Base-by-base conservation (phyloP, 2,888 invertebrate species). In the Hanleya hanleyi region DNA sequence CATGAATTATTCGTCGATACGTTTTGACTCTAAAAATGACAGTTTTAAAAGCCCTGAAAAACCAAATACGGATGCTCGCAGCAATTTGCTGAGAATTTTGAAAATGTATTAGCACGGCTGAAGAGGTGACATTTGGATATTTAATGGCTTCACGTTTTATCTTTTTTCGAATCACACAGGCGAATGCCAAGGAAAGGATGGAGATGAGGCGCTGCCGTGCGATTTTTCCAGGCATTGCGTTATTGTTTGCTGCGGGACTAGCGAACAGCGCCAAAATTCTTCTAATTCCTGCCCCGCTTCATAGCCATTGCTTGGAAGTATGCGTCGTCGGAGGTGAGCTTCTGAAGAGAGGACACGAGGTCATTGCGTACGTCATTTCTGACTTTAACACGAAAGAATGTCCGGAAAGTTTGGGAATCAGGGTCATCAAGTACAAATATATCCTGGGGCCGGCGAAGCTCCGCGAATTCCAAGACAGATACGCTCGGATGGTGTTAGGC, bases 331-430 rank as follows among this genome's bases (percentile, higher is more conserved):
- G 69, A 5, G 50, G 65, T 29, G 72, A 64, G 32, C 69, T 75
- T 0, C 68, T 51, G 2, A 38, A 47, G 26, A 18, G 72, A 41
- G 72, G 72, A 7, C 75, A 75, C 29, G 41, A 73, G n/a, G 75
- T 75, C 18, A 29, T 35, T 18, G 38, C 38, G 1, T 64, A 22
- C 64, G 18, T 64, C 35, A 37, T 37, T 29, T 35, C 35, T 5
- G 22, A 37, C 9, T 64, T 64, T 7, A 36, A 64, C 38, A 64
- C 38, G 2, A 64, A 2, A n/a, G 38, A 64, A 1, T 64, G 64
- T 26, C 57, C 57, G 3, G 32, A 29, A 26, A 57, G 57, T 26
- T 22, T 57, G 32, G 57, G 57, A 15, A 57, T 57, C 4, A 1
- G 57, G 57, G 57, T 57, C 7, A 57, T 57, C 9, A 22, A 57